Base-by-base conservation (phyloP, 2,888 invertebrate species). In the Congeria kusceri region DNA sequence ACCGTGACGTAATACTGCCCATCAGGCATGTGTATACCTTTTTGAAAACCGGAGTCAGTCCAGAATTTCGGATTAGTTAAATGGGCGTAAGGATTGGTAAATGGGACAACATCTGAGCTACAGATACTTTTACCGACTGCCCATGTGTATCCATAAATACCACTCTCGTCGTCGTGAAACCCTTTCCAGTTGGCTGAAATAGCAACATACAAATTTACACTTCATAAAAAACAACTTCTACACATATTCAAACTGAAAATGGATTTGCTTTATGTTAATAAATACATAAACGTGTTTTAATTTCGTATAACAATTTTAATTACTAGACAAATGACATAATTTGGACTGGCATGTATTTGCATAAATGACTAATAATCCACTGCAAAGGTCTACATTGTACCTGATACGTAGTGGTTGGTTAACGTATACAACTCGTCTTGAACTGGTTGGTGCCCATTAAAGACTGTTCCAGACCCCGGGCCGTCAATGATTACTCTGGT, bases 141-240 rank as follows among this genome's bases (percentile, higher is more conserved):
- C 87, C 88, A 90, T 1, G 89, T 87, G 76, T 86, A 87, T 7
- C 87, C 89, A 70, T 70, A 86, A 20, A 90, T 85, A 23, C 87
- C 89, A 62, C 85, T 89, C 70, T 90, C 89, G 15, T 88, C 80
- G 68, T 90, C 90, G 66, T 87, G 80, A 66, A 90, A 89, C 39
- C 87, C 88, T 57, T 89, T 86, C 86, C 89, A 90, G 74, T 89
- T 88, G 0, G 79, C 90, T 89, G 81, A 11, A 84, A 83, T 23
- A 13, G 65, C 69, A 32, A 11, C 53, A 56, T 46, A 47, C 18
- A 27, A 47, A 15, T 39, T 11, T 39, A 39, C 15, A n/a, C n/a
- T 39, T 39, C 15, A 1, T 39, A 39, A n/a, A n/a, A n/a, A n/a
- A n/a, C n/a, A 32, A 32, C 32, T 4, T 32, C 39, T 39, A 39